Conservation (phyloP, 2,113 vertebrate genomes). For the Sander lucioperca region DNA sequence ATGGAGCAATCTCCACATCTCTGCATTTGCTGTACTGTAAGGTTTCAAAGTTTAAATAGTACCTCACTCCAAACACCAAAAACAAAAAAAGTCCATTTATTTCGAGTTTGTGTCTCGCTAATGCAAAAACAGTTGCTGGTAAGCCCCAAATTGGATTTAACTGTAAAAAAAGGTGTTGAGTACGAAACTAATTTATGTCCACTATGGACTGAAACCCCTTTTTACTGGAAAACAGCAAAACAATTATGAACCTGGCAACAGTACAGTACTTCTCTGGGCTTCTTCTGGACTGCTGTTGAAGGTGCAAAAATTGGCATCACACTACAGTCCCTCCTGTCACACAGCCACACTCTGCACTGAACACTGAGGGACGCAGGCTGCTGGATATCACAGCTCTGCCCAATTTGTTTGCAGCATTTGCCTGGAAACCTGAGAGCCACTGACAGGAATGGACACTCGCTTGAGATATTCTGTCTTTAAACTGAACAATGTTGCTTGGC, state of each 20-base stretch:
- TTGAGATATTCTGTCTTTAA: conserved; percentile 8
- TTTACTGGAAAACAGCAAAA: conserved; percentile 38
- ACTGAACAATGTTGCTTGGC: conserved; percentile 44
- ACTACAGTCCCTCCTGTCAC: not conserved
- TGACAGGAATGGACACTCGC: conserved; percentile 3
- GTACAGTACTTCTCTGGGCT: conserved; percentile 10
- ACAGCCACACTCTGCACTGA: not conserved
- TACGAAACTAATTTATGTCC: conserved; percentile 43
- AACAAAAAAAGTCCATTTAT: not conserved
- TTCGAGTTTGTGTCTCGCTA: not conserved
- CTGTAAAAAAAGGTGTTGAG: conserved; percentile 46
- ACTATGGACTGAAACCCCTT: conserved; percentile 26
- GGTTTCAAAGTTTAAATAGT: not conserved
- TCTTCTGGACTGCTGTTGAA: conserved; percentile 51
- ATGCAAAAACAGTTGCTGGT: conserved; percentile 13
- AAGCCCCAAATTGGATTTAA: conserved; percentile 12
- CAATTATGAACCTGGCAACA: conserved; percentile 56
- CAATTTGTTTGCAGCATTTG: conserved; percentile 20
- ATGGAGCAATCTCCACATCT: not conserved
- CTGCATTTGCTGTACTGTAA: not conserved
- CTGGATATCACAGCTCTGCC: conserved; percentile 32
- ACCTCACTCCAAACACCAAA: not conserved
- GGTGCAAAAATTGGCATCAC: conserved; percentile 61
- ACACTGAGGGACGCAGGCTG: conserved; percentile 20
- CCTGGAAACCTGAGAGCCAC: conserved; percentile 3